Conservation (phyloP, 2,113 vertebrate species). For the Oceanites oceanicus region DNA sequence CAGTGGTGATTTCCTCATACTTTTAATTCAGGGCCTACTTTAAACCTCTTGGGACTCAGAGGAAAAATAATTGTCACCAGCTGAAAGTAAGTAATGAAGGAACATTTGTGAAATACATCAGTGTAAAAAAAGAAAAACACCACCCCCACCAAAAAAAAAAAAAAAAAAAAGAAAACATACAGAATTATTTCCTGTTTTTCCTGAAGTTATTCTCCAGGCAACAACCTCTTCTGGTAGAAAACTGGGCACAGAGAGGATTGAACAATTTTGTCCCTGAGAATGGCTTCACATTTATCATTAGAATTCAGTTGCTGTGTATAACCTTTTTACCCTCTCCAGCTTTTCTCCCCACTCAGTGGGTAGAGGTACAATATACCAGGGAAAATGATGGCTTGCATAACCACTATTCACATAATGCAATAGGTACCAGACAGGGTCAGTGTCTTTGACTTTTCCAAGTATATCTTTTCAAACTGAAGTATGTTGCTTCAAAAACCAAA, state of each 20-base stretch:
- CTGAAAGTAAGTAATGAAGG: not conserved
- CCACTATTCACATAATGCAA: not conserved
- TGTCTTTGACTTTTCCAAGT: not conserved
- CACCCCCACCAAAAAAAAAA: too few relatives aligned
- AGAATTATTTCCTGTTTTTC: not conserved
- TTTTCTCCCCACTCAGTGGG: not conserved
- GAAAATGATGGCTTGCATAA: not conserved
- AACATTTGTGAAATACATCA: conserved; percentile 13
- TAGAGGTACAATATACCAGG: not conserved
- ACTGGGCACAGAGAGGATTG: not conserved
- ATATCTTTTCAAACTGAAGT: not conserved
- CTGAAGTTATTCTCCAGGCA: not conserved
- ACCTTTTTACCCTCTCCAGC: not conserved
- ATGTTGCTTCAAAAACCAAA: not conserved
- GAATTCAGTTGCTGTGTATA: not conserved
- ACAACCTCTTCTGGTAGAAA: not conserved
- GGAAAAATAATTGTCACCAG: not conserved
- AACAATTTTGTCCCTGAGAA: not conserved
- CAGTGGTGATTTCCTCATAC: not conserved
- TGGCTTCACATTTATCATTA: not conserved
- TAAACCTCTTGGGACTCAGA: not conserved
- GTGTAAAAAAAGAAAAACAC: not conserved
- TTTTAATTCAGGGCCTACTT: not conserved
- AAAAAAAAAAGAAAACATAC: not conserved
- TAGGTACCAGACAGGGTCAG: not conserved